Conservation (phyloP, 2,797 vertebrate genomes). For the Vespertilio murinus region DNA sequence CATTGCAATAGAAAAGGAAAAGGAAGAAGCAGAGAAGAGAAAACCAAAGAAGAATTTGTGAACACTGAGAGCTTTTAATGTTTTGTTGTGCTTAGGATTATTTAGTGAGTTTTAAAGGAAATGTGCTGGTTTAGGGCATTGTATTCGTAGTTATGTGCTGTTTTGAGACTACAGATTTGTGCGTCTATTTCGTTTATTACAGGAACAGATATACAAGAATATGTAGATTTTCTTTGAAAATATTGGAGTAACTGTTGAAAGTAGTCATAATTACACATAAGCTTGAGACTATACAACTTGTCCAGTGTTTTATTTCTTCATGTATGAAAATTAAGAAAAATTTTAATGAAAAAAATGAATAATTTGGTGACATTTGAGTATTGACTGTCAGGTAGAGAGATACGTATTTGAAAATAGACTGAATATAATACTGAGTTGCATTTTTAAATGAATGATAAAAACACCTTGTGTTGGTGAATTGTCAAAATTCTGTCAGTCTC, state of each 20-base stretch:
- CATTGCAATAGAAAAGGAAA: constrained; percentile 89
- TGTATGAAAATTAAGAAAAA: neutral
- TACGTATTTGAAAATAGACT: constrained; percentile 7
- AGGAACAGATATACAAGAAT: neutral
- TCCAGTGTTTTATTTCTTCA: constrained; percentile 8
- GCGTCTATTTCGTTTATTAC: neutral
- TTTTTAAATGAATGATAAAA: constrained; percentile 22
- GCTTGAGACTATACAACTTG: neutral
- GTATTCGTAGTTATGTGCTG: neutral
- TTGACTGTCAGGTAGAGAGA: neutral
- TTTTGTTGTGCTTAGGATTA: neutral
- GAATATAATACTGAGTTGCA: neutral
- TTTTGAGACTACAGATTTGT: neutral
- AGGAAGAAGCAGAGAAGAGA: constrained; percentile 91
- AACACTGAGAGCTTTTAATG: neutral
- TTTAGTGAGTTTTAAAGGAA: constrained; percentile 46
- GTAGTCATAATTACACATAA: neutral
- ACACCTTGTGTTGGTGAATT: neutral
- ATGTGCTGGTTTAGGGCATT: neutral
- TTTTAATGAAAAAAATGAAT: neutral
- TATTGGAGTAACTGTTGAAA: constrained; percentile 41
- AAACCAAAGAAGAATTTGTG: constrained; percentile 78
- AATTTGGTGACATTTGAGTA: neutral
- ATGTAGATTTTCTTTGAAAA: constrained; percentile 32
- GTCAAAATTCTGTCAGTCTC: neutral